Percentiles rank a stretch among this genome's conserved stretches.
phyloP scores from a whole-genome alignment of 2,113 vertebrate species.

The Cervus canadensis region DNA sequence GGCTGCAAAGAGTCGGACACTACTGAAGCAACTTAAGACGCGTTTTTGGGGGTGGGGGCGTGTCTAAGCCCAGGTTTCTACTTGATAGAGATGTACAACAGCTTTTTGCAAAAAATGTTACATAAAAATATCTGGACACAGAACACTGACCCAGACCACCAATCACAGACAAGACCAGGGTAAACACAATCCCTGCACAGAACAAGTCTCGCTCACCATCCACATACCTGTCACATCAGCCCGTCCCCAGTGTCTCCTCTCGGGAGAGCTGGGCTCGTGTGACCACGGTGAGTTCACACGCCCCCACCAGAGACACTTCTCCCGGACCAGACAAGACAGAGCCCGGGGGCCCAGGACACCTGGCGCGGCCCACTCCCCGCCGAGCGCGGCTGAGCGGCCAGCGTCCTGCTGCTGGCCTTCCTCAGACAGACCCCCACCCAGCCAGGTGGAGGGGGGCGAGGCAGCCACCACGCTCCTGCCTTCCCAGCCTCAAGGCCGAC shows the following conservation, averaged over 20 bases:
- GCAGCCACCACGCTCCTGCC: neutral
- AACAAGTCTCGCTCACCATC: neutral
- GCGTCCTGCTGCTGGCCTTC: neutral
- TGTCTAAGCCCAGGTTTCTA: conserved; percentile 7
- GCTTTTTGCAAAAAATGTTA: conserved; percentile 67
- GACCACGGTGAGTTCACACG: neutral
- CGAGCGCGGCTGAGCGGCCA: neutral
- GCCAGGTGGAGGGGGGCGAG: neutral
- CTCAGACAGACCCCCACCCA: neutral
- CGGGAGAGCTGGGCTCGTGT: neutral
- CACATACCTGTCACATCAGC: neutral
- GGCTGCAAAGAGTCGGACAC: neutral
- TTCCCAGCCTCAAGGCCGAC: neutral
- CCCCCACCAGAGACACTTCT: neutral
- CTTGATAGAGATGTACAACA: conserved; percentile 43
- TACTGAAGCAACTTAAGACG: neutral
- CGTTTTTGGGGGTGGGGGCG: fast-evolving
- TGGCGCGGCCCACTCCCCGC: neutral
- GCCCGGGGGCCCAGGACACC: neutral
- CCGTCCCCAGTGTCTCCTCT: neutral
- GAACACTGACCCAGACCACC: conserved; percentile 14
- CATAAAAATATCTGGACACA: conserved; percentile 57
- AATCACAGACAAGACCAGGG: conserved; percentile 18
- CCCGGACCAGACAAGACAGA: neutral
- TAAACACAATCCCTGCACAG: neutral